A percentile compares a stretch with the other conserved stretches of the same genome.
phyloP scores from a whole-genome alignment of 2,888 invertebrate genomes.

The Hirtodrosophila duncani region DNA sequence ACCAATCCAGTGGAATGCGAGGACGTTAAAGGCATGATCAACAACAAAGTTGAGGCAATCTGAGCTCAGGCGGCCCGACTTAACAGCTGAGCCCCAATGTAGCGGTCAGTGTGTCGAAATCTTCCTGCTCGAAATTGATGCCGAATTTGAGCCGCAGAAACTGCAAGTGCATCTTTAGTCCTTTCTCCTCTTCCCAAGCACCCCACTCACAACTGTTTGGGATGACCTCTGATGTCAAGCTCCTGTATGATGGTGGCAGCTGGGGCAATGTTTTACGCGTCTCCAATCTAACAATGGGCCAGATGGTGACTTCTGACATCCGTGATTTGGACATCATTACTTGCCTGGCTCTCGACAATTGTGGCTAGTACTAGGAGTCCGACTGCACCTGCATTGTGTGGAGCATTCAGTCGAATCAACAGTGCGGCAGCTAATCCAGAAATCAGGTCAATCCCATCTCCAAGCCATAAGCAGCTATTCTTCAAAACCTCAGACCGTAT shows the following conservation, averaged over 20 bases:
- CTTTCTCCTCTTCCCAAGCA: slow-evolving; percentile 80
- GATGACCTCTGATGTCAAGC: slow-evolving; percentile 81
- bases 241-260: slow-evolving; percentile 81
- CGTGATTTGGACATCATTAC: slow-evolving; percentile 82
- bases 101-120: slow-evolving; percentile 80
- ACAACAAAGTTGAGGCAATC: slow-evolving; percentile 80
- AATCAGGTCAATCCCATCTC: slow-evolving; percentile 67
- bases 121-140: slow-evolving; percentile 81
- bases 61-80: slow-evolving; percentile 77
- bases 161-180: slow-evolving; percentile 79
- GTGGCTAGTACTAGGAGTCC: slow-evolving; percentile 81
- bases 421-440: slow-evolving; percentile 39
- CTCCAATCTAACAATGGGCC: slow-evolving; percentile 80
- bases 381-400: slow-evolving; percentile 83
- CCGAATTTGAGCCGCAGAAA: slow-evolving; percentile 79
- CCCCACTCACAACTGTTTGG: slow-evolving; percentile 81
- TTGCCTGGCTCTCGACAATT: slow-evolving; percentile 81
- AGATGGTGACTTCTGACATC: slow-evolving; percentile 80
- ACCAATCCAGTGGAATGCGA: slow-evolving; percentile 81
- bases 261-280: slow-evolving; percentile 83
- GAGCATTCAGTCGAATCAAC: slow-evolving; percentile 78
- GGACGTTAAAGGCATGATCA: slow-evolving; percentile 86
- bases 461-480: slow-evolving; percentile 74
- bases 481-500: slow-evolving; percentile 80
- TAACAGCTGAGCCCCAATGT: slow-evolving; percentile 79